These are phyloP conservation scores for Fopius arisanus DNA, from an alignment of 1,140 invertebrate genomes.

Conservation along the genomic window DNA sequence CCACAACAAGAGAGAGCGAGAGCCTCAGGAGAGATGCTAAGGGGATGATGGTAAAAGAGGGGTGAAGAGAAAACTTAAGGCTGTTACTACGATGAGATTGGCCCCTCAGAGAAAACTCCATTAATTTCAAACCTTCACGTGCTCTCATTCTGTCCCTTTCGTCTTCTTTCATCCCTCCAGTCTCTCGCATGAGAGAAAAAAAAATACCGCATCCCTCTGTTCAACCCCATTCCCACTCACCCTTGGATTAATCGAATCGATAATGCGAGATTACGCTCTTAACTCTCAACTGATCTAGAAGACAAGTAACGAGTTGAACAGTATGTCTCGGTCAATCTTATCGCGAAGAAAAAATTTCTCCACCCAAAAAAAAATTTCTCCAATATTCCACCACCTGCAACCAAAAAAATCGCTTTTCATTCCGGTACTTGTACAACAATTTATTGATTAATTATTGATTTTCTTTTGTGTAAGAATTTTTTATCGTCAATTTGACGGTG, in stretches of 20 bases:
- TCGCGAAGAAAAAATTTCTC: neutral
- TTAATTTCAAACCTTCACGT: slow-evolving; percentile 9
- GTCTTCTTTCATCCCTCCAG: neutral
- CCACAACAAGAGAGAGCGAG: neutral
- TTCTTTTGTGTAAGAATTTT: too few species aligned
- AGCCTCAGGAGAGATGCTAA: neutral
- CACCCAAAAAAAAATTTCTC: too few species aligned
- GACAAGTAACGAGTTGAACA: slow-evolving; percentile 13
- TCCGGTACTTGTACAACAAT: too few species aligned
- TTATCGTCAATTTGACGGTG: too few species aligned
- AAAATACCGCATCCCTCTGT: neutral
- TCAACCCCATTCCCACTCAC: neutral
- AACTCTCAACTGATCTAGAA: slow-evolving; percentile 25
- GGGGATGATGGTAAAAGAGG: neutral
- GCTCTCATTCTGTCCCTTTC: neutral
- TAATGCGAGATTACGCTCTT: neutral
- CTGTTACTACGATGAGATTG: slow-evolving; percentile 13
- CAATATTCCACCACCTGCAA: too few species aligned
- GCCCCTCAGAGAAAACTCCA: slow-evolving; percentile 8
- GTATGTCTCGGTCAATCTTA: neutral
- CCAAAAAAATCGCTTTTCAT: too few species aligned
- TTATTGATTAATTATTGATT: too few species aligned
- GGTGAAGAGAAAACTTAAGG: neutral
- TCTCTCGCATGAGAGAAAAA: neutral
- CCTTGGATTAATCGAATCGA: slow-evolving; percentile 1